A percentile compares a stretch with the other conserved stretches of the same genome.
Evolutionary conservation across 2,797 vertebrate genomes (phyloP).

Genomic region (Scleropages formosus): DNA sequence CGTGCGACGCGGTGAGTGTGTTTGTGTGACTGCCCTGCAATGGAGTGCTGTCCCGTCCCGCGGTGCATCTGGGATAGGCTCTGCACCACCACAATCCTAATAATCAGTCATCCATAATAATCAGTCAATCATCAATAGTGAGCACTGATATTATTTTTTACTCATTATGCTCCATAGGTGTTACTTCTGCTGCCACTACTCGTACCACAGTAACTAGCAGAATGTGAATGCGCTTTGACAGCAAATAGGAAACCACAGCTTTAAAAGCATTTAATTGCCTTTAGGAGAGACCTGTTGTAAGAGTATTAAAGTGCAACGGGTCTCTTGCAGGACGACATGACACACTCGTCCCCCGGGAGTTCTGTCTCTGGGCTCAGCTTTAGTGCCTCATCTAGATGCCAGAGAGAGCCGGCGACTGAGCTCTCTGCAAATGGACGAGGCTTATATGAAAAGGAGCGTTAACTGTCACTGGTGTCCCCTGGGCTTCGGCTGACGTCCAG

Average conservation of each 20-base stretch:
- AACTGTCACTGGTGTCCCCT: slow-evolving; percentile 50
- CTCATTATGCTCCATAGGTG: too few relatives aligned
- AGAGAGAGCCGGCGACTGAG: neutral
- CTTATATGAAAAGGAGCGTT: slow-evolving; percentile 66
- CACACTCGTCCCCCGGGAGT: neutral
- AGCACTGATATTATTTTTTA: neutral
- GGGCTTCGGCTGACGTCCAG: slow-evolving; percentile 53
- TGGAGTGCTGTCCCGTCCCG: too few relatives aligned
- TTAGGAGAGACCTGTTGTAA: neutral
- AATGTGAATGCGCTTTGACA: too few relatives aligned
- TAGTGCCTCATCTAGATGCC: neutral
- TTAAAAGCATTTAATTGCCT: neutral
- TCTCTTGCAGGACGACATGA: neutral
- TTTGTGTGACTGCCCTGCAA: too few relatives aligned
- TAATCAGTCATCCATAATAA: too few relatives aligned
- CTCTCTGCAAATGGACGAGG: slow-evolving; percentile 43
- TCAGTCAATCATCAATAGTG: too few relatives aligned
- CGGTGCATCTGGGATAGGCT: too few relatives aligned
- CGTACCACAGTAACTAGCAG: too few relatives aligned
- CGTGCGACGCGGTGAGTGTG: too few relatives aligned
- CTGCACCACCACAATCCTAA: too few relatives aligned
- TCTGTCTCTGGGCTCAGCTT: neutral
- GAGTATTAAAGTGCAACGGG: neutral
- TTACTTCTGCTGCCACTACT: too few relatives aligned
- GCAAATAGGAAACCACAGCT: neutral